phyloP scores from a whole-genome alignment of 2,888 invertebrate species.

The Lamproptera curius region DNA sequence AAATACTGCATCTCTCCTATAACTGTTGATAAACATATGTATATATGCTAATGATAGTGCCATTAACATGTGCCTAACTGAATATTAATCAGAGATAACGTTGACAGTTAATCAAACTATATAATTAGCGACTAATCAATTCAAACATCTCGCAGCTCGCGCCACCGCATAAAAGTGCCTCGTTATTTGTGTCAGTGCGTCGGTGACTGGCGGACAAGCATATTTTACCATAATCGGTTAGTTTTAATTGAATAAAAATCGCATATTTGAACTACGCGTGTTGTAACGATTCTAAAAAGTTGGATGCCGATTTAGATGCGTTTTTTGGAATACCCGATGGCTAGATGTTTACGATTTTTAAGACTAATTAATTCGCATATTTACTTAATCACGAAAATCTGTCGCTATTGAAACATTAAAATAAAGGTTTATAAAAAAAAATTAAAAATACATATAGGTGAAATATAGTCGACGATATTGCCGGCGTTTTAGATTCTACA shows the following conservation, averaged over 20 bases:
- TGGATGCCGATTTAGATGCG: background rate
- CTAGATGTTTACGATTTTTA: background rate
- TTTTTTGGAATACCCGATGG: background rate
- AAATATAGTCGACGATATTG: no score
- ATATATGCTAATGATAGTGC: no score
- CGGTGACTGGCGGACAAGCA: background rate
- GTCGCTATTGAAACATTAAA: background rate
- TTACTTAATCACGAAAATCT: background rate
- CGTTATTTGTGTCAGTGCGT: constrained; percentile 13
- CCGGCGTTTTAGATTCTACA: no score
- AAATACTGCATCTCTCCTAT: no score
- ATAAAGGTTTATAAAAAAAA: no score
- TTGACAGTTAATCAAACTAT: constrained; percentile 11
- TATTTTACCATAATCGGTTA: constrained; percentile 7
- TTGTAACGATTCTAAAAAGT: background rate
- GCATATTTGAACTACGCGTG: background rate
- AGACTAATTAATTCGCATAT: background rate
- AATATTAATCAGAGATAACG: no score
- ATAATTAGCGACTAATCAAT: constrained; percentile 12
- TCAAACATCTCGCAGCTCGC: constrained; percentile 7
- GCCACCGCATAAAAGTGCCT: constrained; percentile 1
- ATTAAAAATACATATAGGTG: no score
- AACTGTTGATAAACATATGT: no score
- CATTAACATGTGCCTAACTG: no score
- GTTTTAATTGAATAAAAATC: constrained; percentile 10